Evolutionary conservation across 1,140 invertebrate genomes (phyloP), one percentile per base, ranked within the genome.

Genomic region (Vanessa atalanta): DNA sequence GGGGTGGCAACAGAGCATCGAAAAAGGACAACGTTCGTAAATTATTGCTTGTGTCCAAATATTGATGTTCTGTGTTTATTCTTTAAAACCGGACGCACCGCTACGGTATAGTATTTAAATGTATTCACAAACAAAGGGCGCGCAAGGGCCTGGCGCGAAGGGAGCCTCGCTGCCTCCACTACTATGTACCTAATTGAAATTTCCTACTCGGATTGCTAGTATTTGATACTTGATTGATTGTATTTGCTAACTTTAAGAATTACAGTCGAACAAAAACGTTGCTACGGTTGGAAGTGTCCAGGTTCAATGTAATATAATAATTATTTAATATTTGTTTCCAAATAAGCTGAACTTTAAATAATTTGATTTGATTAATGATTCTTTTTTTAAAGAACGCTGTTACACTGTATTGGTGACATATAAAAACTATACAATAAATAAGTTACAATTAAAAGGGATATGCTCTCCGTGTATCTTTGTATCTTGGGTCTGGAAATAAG

Each of bases 81-180:
- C 84, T 88, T 84, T 83, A 84, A 86, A 83, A 83, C 88, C 88
- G 87, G 88, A 88, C 85, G 87, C 84, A 85, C 86, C 85, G 81
- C 79, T 82, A 79, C 82, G 83, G 81, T 82, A 79, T 85, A 83
- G 85, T 89, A 91, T 91, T 91, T 90, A 90, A 90, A 91, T 92
- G 84, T 90, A 87, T 91, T 83, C 82, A 82, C 88, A 90, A 92
- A 92, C 89, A 92, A 92, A 89, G 84, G 87, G 82, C 80, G 81
- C 76, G 79, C 80, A 80, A 79, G 80, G 78, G 74, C 76, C 78
- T 63, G 82, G 87, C 84, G 88, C 88, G 86, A 87, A 89, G 88
- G 85, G 85, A 84, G 85, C 83, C 64, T 78, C 70, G 77, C 68
- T 75, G 77, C 77, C 71, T 83, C 83, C 78, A 85, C 84, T 81